Base-by-base conservation (phyloP, 2,797 vertebrate genomes). In the Buceros bicornis region DNA sequence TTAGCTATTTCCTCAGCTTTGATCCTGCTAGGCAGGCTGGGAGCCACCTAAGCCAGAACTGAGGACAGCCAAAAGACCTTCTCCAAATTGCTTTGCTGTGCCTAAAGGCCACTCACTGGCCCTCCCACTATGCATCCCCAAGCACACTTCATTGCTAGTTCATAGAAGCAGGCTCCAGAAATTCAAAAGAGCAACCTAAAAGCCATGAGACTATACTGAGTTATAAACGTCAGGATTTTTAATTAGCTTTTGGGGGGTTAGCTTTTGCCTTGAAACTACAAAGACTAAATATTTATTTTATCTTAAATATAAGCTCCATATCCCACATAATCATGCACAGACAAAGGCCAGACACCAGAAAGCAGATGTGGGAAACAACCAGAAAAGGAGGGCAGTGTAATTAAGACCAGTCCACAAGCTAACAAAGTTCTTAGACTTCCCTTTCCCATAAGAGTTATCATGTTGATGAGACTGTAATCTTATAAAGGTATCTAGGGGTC, bases 281-380 rank as follows among this genome's bases (percentile, higher is more conserved):
- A 70, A 40, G 70, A 35, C 14, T 37, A 79, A 90, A 70, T 90
- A 84, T 71, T 96, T 90, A 57, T 91, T 94, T 94, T 93, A 35
- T 79, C 74, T 80, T 60, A 77, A 94, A 90, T 90, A 79, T 64
- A 93, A 78, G 53, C 37, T 80, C 8, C 42, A 29, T 7, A 91
- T 94, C 67, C 74, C 81, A 84, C 71, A 85, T 77, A 90, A 87
- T 53, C 67, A 89, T 35, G 73, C 12, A 53, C 37, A 95, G 88
- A 65, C 24, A 47, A 6, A 73, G 43, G 56, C 35, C 71, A 95
- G 73, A 54, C 51, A 84, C 28, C 35, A 80, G 45, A 91, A 85
- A 71, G 13, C 28, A 90, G 57, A 88, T 88, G 66, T 74, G 33
- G 42, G 31, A 84, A 94, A 53, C 33, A 74, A 71, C 5, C 20